Conservation (phyloP, 2,888 invertebrate species). For the Mesorhabditis spiculigera region DNA sequence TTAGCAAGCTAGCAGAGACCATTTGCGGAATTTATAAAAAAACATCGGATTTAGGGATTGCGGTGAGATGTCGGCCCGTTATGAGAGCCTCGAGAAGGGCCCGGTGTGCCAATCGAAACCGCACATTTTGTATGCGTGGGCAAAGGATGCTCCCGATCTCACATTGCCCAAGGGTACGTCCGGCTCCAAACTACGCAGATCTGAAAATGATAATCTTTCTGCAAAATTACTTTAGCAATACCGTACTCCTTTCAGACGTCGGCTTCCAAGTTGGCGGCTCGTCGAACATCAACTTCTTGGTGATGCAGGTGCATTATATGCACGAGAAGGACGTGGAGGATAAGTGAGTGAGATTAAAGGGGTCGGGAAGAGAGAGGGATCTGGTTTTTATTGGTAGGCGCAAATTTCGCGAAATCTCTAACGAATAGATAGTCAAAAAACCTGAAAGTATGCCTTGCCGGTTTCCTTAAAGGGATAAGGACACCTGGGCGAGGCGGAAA, state of each 20-base stretch:
- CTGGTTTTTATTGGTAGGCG: no score
- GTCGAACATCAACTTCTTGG: constrained; percentile 80
- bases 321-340: constrained; percentile 24
- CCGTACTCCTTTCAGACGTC: constrained; percentile 60
- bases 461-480: no score
- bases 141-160: constrained; percentile 80
- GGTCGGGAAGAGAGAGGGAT: no score
- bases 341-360: constrained; percentile 6
- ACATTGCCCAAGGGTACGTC: constrained; percentile 72
- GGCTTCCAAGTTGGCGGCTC: constrained; percentile 85
- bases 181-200: not conserved
- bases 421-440: no score
- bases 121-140: constrained; percentile 84
- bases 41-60: constrained; percentile 71
- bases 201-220: no score
- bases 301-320: constrained; percentile 70
- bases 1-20: no score
- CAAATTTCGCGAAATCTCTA: no score
- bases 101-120: constrained; percentile 73
- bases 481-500: no score
- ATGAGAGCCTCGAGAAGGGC: constrained; percentile 61
- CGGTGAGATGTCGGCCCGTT: constrained; percentile 77
- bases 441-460: no score
- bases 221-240: no score
- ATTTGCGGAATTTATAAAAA: no score